Evolutionary conservation across 2,797 vertebrate species (phyloP).

Genomic region (Coilia nasus): DNA sequence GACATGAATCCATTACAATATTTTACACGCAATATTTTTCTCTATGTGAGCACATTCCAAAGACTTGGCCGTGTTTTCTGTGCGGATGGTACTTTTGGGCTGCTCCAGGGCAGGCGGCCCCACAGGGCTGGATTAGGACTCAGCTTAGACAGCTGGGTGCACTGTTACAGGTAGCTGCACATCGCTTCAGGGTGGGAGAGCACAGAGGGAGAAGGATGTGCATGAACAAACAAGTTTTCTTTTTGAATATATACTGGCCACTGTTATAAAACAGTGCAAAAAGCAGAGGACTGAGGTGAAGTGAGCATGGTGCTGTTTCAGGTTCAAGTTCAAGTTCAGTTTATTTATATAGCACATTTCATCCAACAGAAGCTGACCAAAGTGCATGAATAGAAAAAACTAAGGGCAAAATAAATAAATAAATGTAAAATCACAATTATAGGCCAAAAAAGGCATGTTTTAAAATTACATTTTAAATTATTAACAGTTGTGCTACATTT

Average conservation of each 20-base stretch:
- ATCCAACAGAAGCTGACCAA: too few relatives aligned
- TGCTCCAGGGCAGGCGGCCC: not conserved
- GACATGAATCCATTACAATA: not conserved
- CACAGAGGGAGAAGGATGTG: not conserved
- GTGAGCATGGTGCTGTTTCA: not conserved
- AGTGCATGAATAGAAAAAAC: too few relatives aligned
- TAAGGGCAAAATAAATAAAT: too few relatives aligned
- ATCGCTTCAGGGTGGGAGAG: not conserved
- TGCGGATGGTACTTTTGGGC: not conserved
- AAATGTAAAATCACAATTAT: too few relatives aligned
- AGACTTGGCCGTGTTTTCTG: not conserved
- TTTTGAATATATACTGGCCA: not conserved
- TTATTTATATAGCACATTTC: too few relatives aligned
- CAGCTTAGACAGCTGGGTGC: not conserved
- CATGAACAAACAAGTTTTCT: not conserved
- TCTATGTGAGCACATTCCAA: not conserved
- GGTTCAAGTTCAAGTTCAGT: too few relatives aligned
- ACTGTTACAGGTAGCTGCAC: not conserved
- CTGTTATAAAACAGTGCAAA: not conserved
- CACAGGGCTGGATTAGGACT: slow-evolving; percentile 4
- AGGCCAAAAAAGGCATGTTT: too few relatives aligned
- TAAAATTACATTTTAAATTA: too few relatives aligned
- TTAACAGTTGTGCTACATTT: too few relatives aligned
- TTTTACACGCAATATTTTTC: not conserved
- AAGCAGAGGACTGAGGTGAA: not conserved